Evolutionary conservation across 1,140 invertebrate genomes (phyloP).

Genomic region (Neoseiulus cucumeris): DNA sequence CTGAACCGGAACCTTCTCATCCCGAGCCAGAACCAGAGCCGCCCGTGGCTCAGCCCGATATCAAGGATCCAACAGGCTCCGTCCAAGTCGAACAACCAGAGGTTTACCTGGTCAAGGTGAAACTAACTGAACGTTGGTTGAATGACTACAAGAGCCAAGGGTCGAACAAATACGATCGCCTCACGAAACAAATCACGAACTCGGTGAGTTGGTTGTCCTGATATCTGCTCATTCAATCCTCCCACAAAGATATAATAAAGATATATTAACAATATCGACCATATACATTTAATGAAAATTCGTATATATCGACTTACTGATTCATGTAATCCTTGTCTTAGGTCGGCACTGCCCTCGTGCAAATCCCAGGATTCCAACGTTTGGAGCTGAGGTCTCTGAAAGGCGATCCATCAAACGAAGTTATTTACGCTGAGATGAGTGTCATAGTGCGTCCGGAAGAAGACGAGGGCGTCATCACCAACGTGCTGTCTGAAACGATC

Average conservation of each 20-base stretch:
- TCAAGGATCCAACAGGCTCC: background rate
- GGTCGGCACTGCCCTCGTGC: background rate
- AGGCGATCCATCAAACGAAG: slow-evolving; percentile 3
- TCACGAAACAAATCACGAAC: slow-evolving; percentile 8
- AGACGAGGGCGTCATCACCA: slow-evolving; percentile 32
- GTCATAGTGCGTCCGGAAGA: slow-evolving; percentile 22
- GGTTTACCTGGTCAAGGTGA: slow-evolving; percentile 5
- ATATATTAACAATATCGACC: no score
- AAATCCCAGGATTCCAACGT: background rate
- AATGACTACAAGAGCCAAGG: slow-evolving; percentile 10
- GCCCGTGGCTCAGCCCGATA: background rate
- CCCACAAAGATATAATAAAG: no score
- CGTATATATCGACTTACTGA: no score
- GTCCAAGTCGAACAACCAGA: background rate
- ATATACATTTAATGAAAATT: no score
- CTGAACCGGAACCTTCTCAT: slow-evolving; percentile 3
- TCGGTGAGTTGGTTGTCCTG: no score
- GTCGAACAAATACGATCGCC: slow-evolving; percentile 3
- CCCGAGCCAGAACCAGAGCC: slow-evolving; percentile 7
- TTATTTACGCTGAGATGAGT: slow-evolving; percentile 16
- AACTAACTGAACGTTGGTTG: background rate
- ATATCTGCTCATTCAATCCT: no score
- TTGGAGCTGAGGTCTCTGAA: slow-evolving; percentile 5
- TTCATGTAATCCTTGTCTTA: background rate
- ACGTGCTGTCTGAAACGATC: slow-evolving; percentile 43